Evolutionary conservation across 2,888 invertebrate genomes (phyloP), one percentile per base, ranked within the genome.

Genomic region (Limnephilus lunatus): DNA sequence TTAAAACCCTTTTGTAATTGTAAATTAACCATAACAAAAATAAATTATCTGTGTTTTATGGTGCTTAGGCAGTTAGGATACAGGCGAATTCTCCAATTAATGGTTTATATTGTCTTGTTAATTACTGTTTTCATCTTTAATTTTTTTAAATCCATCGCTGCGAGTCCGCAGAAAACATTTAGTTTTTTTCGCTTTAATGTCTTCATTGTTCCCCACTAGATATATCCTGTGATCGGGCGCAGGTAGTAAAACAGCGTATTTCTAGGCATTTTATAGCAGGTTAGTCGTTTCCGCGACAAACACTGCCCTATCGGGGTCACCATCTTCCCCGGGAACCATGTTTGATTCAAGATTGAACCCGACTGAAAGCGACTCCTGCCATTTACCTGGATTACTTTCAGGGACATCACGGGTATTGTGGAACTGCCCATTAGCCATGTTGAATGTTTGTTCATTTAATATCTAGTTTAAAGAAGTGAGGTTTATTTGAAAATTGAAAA

Each of bases 191-290:
- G 25, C 68, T 68, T 68, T 68, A 68, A 68, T 68, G 68, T 68
- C 68, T 68, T 68, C 68, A 68, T 68, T 3, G 68, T 9, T n/a
- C 9, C n/a, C 68, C 68, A n/a, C 68, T 68, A n/a, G 25, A n/a
- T 68, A 7, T 68, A 5, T 5, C 25, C 11, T n/a, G 68, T 11
- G 83, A 39, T 83, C 35, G 25, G 25, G 83, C 32, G 35, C 83
- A 35, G 83, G 35, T 83, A 83, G 32, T 31, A 32, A 35, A 32
- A 32, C 35, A 83, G 83, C 83, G 83, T 83, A 35, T 83, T 83
- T 68, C 68, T 9, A 68, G 7, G 68, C 9, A 68, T 68, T 68
- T 68, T 68, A 68, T 68, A 68, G 68, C 68, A 68, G 68, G 68
- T 68, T 68, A 68, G 68, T 68, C 68, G 25, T 68, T 68, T 68